These are phyloP conservation scores for Muschampia plurimacula DNA, from an alignment of 2,888 invertebrate genomes.

Conservation along the genomic window DNA sequence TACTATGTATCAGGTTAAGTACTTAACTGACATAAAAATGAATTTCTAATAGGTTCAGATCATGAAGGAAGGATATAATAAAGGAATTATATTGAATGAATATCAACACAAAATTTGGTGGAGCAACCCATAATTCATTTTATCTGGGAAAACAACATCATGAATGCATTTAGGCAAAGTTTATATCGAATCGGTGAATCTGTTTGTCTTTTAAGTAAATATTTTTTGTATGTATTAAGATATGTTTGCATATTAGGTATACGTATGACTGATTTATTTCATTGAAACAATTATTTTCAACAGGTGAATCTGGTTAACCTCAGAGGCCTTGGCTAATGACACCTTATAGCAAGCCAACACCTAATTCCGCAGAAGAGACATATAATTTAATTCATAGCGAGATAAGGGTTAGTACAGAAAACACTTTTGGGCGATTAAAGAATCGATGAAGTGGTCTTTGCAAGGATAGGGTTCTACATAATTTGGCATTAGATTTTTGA, in stretches of 20 bases:
- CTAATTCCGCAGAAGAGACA: background rate
- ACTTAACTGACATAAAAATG: background rate
- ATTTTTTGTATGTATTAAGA: no score
- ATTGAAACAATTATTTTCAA: no score
- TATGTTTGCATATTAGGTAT: no score
- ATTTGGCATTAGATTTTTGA: no score
- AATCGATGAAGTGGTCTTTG: no score
- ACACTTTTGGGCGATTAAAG: no score
- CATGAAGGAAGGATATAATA: background rate
- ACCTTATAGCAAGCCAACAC: background rate
- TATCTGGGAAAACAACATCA: constrained; percentile 28
- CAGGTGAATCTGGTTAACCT: background rate
- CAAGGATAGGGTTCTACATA: no score
- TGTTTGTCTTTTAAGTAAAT: no score
- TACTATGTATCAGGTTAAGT: background rate
- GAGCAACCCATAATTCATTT: constrained; percentile 38
- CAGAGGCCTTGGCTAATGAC: background rate
- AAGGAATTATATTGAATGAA: background rate
- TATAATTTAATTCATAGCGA: background rate
- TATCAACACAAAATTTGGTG: constrained; percentile 34
- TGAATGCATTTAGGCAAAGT: constrained; percentile 30
- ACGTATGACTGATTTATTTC: no score
- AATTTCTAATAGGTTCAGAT: background rate
- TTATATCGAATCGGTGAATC: constrained; percentile 7
- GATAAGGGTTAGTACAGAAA: background rate